Evolutionary conservation across 1,140 invertebrate species (phyloP).

Genomic region (Caenorhabditis tropicalis): DNA sequence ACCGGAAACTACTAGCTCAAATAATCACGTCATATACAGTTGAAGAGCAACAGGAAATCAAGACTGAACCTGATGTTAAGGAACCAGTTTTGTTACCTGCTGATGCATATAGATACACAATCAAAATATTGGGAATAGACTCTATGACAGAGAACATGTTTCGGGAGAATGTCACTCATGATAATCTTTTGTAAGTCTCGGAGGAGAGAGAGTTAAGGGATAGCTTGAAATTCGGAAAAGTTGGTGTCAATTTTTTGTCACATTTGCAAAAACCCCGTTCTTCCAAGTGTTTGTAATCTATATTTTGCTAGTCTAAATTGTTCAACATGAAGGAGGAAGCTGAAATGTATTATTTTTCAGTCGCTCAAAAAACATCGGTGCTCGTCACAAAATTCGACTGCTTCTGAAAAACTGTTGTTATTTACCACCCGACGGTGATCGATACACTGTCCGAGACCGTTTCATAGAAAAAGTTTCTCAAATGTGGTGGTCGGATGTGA

Average conservation of each 20-base stretch:
- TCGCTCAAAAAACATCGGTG: background rate
- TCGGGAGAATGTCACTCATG: background rate
- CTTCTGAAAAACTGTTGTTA: conserved; percentile 41
- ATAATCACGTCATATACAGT: background rate
- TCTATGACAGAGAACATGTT: background rate
- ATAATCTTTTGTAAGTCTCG: too few species aligned
- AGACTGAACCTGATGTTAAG: background rate
- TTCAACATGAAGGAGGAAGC: background rate
- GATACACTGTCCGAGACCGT: background rate
- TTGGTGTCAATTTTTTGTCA: background rate
- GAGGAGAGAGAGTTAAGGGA: too few species aligned
- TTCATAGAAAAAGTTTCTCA: background rate
- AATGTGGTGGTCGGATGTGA: conserved; percentile 32
- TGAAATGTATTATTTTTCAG: background rate
- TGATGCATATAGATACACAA: background rate
- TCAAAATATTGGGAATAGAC: background rate
- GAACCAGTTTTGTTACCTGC: background rate
- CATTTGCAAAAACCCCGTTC: too few species aligned
- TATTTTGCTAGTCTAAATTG: background rate
- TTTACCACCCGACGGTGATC: background rate
- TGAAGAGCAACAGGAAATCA: background rate
- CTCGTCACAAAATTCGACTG: conserved; percentile 29
- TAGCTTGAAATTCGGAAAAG: too few species aligned
- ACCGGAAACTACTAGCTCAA: background rate
- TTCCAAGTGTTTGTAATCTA: too few species aligned